Evolutionary conservation across 2,888 invertebrate species (phyloP), one percentile per base, ranked within the genome.

Genomic region (Drosophila formosana): DNA sequence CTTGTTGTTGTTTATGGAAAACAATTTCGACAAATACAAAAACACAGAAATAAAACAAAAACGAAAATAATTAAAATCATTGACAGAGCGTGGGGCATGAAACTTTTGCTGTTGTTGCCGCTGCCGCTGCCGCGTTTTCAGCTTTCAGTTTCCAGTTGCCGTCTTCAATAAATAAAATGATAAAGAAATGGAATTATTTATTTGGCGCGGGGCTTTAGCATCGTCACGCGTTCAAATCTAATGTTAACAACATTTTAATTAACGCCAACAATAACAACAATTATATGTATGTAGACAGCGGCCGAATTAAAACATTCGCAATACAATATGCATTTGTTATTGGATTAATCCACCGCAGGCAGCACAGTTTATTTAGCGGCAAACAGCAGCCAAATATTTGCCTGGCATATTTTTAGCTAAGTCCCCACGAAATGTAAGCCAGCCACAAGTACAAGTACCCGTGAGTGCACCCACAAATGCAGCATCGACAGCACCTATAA

Each of bases 181-280:
- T 88, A 75, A 82, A 79, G 69, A 65, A 64, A 65, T 77, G 72
- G 34, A 63, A 83, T 88, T 78, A 84, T 89, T 87, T 84, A 84
- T 89, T 84, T 84, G 70, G 55, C 71, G 46, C 51, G 49, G 69
- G 82, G 82, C 81, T 72, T 88, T 87, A 66, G 68, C 64, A 57
- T 57, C 74, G 78, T 75, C 75, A 70, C 74, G 79, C 87, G 69
- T 72, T 71, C 49, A 84, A 89, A 79, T 74, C 85, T 89, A 89
- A 89, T 89, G 85, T 84, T 85, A 89, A 89, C 85, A 85, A 84
- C 71, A 79, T 65, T 85, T 89, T 85, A 85, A 85, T 85, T 85
- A 85, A 77, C 56, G 65, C 53, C 61, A 62, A 28, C 61, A 73
- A 34, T 43, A 53, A 39, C 25, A 56, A 41, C 50, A 67, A 37